These are phyloP conservation scores for Brevipalpus yothersi DNA, from an alignment of 1,140 invertebrate species.

Conservation along the genomic window DNA sequence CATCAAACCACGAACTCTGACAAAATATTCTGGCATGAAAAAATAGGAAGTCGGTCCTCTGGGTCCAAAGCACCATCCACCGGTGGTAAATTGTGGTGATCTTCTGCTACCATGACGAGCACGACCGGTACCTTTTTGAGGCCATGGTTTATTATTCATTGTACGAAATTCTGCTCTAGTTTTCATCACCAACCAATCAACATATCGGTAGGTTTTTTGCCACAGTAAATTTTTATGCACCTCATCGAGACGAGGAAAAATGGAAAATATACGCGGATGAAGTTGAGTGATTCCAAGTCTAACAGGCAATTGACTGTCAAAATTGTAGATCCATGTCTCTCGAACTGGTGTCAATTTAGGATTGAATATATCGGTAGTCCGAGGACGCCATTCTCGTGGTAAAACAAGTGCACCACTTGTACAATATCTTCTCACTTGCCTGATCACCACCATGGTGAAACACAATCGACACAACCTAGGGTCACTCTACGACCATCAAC, in stretches of 20 bases:
- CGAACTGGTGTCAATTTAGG: constrained; percentile 25
- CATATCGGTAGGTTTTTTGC: constrained; percentile 57
- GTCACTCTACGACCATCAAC: too few relatives aligned
- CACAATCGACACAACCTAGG: too few relatives aligned
- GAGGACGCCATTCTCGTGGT: neutral
- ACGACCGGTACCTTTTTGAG: constrained; percentile 70
- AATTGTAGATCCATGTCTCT: constrained; percentile 75
- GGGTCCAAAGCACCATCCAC: constrained; percentile 64
- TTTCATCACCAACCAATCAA: constrained; percentile 35
- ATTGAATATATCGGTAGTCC: constrained; percentile 3
- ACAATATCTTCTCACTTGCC: neutral
- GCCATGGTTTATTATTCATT: constrained; percentile 74
- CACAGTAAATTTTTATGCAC: constrained; percentile 64
- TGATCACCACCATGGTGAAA: neutral
- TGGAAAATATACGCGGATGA: constrained; percentile 63
- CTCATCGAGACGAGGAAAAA: constrained; percentile 48
- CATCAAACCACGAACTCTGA: constrained; percentile 48
- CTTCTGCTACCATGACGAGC: constrained; percentile 73
- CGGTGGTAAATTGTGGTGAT: constrained; percentile 51
- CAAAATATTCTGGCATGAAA: constrained; percentile 62
- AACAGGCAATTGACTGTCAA: constrained; percentile 46
- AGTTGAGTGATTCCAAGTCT: constrained; percentile 61
- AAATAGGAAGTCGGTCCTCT: constrained; percentile 63
- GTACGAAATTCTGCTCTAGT: constrained; percentile 56
- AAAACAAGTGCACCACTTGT: neutral